Evolutionary conservation across 1,140 invertebrate genomes (phyloP), one percentile per base, ranked within the genome.

Genomic region (Pachyrhynchus sulphureomaculatus): DNA sequence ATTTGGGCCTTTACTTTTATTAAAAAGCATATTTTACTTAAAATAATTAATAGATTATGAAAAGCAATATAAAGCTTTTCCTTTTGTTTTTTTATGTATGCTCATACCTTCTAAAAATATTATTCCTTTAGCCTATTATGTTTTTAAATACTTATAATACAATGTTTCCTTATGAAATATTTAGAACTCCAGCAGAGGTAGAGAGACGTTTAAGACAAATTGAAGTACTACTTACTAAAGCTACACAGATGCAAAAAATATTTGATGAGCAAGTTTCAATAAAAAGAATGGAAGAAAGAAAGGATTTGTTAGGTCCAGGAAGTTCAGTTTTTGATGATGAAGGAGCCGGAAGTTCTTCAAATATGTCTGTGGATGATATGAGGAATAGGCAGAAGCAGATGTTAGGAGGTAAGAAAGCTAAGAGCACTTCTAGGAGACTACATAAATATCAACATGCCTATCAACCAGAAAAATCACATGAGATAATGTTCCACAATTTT

Each of bases 201-300:
- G 85, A 86, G 72, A 76, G 85, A 51, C 75, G 86, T 62, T 78
- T 72, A 44, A 77, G 82, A 49, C 78, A 84, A 67, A 69, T 86
- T 21, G 84, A 88, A 70, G 71, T 78, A 15, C 72, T 86, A 8
- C 77, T 81, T 67, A 85, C 83, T 10, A 83, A 81, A 69, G 77
- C 79, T 41, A 68, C 83, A 18, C 81, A 85, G 59, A 73, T 87
- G 58, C 78, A 81, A 64, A 76, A 78, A 67, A 62, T 81, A n/a
- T 83, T 82, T 59, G 78, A 83, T 60, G 71, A 77, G 4, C 76
- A 78, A 64, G 64, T 69, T n/a, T 57, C 60, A 13, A 61, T 33
- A 37, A 70, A 70, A 54, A 23, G 58, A 8, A 62, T 65, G 23
- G 64, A 69, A 34, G 72, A 74, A 53, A 58, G 73, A 48, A 45